Base-by-base conservation (phyloP, 1,140 invertebrate genomes). In the Anthonomus grandis region DNA sequence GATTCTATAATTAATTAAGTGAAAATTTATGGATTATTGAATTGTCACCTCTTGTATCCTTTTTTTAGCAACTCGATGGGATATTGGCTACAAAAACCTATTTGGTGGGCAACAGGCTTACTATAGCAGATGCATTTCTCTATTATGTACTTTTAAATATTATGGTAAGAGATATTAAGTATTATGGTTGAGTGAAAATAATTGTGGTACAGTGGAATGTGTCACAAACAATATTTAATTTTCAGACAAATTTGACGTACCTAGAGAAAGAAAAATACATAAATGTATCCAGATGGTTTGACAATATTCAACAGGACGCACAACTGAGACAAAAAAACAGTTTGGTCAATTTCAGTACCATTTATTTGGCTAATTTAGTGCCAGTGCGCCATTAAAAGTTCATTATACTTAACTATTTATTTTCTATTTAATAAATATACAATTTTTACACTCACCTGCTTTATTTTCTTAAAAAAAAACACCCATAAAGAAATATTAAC, bases 221-320 rank as follows among this genome's bases (percentile, higher is more conserved):
- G 48, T 9, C 22, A 18, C 47, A 49, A 25, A 52, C 59, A 45
- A 34, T n/a, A 24, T 51, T 60, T 17, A 60, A 44, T 56, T 55
- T 75, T 3, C 48, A 79, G 78, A 71, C 69, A 61, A 74, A 71
- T 18, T 67, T 85, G 22, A 74, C 72, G 0, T 72, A 75, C 17
- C 72, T 80, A 55, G 81, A 84, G 3, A 84, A 84, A 52, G 82
- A 82, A 53, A 76, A 77, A 57, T 81, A 78, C 46, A 50, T 83
- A n/a, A 78, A 85, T 64, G 69, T 86, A 0, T 85, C 81, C 3
- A 75, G 84, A 56, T 86, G 84, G 84, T 86, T 82, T 63, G 80
- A 84, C 62, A 81, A 84, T 65, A 69, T 86, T 55, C 83, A 86
- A 56, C 78, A 84, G 64, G 76, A 83, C 57, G 70, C 75, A 5